Evolutionary conservation across 2,113 vertebrate genomes (phyloP), one percentile per base, ranked within the genome.

Genomic region (Rhizomys pruinosus): DNA sequence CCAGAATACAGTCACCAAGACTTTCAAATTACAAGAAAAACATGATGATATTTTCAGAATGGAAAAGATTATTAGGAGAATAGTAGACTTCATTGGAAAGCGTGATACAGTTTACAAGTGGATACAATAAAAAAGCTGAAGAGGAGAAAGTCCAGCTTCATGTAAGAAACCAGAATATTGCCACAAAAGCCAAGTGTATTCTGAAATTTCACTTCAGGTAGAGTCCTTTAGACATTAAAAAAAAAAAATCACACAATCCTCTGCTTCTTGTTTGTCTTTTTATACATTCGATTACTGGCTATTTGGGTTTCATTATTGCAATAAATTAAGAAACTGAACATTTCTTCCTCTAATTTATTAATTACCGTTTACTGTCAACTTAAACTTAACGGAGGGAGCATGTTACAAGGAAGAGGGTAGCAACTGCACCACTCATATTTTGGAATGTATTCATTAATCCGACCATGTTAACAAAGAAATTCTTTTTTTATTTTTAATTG

Each of bases 171-270:
- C 34, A 73, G 25, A 95, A 86, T 71, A 86, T 23, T 93, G 73
- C 64, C 78, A 94, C 42, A 64, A 95, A 95, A 95, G 74, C n/a
- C 47, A 90, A 94, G 29, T 66, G 23, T 87, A 42, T 55, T 89
- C 89, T 93, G 42, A 29, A 68, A 90, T 93, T 96, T 95, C 19
- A 80, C 23, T 92, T 93, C 77, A 81, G 96, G 68, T 84, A 77
- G 39, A 84, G 39, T 16, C 52, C 94, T 94, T 94, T 61, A 95
- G 37, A 80, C 89, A 72, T 82, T n/a, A n/a, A 77, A 78, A 79
- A 78, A 84, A 95, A 91, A 94, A 80, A 25, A 66, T 66, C 29
- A 66, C 91, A 91, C 72, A 17, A 6, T 78, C 57, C 61, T 77
- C 59, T 91, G 84, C 25, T 47, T 87, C 63, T 92, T 93, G 39